Evolutionary conservation across 64 coral and sea anemone genomes (phyloP).

Genomic region (Pachyseris speciosa): DNA sequence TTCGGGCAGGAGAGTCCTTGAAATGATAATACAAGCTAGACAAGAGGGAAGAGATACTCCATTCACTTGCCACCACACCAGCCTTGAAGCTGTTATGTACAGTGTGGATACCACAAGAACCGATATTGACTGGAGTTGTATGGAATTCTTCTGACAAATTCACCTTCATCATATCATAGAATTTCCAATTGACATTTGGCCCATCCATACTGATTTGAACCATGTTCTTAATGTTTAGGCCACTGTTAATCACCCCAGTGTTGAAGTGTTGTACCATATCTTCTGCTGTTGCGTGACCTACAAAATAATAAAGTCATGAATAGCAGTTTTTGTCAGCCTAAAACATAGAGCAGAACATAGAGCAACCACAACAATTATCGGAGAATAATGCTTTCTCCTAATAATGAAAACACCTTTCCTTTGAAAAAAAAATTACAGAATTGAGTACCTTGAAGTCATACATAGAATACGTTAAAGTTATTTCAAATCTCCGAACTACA

Average conservation of each 20-base stretch:
- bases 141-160: constrained; percentile 64
- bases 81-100: constrained; percentile 69
- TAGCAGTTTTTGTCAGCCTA: no score
- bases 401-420: no score
- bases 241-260: constrained; percentile 47
- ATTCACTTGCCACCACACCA: constrained; percentile 61
- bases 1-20: constrained; percentile 67
- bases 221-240: constrained; percentile 29
- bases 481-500: no score
- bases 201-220: constrained; percentile 82
- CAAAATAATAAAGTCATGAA: no score
- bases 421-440: no score
- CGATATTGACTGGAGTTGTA: constrained; percentile 63
- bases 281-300: constrained; percentile 62
- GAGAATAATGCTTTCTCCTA: no score
- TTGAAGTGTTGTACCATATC: constrained; percentile 65
- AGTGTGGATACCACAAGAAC: constrained; percentile 67
- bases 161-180: constrained; percentile 51
- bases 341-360: no score
- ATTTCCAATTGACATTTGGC: constrained; percentile 66
- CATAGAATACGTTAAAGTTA: no score
- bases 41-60: constrained; percentile 50
- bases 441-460: no score
- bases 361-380: no score
- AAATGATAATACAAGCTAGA: constrained; percentile 69